Conservation (phyloP, 2,113 vertebrate genomes). For the Mesocricetus auratus region DNA sequence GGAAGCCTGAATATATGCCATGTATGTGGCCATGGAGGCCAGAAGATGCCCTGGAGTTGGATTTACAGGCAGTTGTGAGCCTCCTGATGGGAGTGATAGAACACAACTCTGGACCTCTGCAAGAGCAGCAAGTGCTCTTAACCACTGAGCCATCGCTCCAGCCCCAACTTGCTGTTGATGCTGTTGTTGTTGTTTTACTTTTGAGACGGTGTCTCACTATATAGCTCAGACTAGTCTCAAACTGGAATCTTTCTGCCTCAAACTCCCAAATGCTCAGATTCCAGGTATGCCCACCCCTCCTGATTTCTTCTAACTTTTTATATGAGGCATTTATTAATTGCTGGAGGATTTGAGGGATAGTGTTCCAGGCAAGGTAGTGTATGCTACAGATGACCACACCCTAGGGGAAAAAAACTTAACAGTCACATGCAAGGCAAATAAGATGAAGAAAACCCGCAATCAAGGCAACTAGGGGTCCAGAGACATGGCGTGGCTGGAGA, state of each 20-base stretch:
- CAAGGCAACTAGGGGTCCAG: not conserved
- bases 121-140: not conserved
- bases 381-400: not conserved
- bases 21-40: not conserved
- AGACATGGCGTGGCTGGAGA: not conserved
- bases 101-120: not conserved
- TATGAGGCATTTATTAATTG: not conserved
- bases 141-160: not conserved
- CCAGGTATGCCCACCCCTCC: not conserved
- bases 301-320: not conserved
- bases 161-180: too few relatives aligned
- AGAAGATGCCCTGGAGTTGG: not conserved
- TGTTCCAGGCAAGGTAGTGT: not conserved
- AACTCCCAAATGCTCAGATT: not conserved
- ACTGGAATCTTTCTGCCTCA: not conserved
- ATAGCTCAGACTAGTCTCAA: not conserved
- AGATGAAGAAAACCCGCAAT: not conserved
- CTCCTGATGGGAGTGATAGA: not conserved
- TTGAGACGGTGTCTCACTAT: not conserved
- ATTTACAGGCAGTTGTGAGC: not conserved
- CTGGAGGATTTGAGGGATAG: not conserved
- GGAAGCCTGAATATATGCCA: not conserved
- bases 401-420: conserved; percentile 25
- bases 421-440: not conserved
- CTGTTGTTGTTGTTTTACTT: not conserved